Conservation (phyloP, 2,113 vertebrate genomes). For the Lasiurus borealis region DNA sequence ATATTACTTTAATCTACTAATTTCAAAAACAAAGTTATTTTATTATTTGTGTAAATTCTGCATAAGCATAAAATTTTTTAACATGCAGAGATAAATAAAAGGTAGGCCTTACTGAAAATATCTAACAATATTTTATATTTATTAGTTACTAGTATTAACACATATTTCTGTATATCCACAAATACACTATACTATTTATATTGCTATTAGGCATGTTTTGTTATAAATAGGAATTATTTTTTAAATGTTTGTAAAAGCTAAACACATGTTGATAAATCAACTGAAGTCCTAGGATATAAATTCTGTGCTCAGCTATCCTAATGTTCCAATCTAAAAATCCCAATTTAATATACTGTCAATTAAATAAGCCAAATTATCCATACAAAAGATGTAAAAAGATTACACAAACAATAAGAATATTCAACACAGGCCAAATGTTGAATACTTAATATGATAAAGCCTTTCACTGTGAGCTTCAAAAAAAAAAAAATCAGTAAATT, state of each 20-base stretch:
- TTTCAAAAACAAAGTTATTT: conserved; percentile 58
- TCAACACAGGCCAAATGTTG: conserved; percentile 39
- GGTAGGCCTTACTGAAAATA: conserved; percentile 55
- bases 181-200: conserved; percentile 61
- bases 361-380: conserved; percentile 57
- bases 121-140: conserved; percentile 62
- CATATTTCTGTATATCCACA: conserved; percentile 47
- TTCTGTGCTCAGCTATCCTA: conserved; percentile 33
- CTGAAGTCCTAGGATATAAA: not conserved
- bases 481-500: not conserved
- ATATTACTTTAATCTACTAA: conserved; percentile 56
- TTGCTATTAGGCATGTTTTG: conserved; percentile 14
- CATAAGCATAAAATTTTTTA: conserved; percentile 68
- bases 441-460: conserved; percentile 12
- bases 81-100: conserved; percentile 71
- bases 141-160: conserved; percentile 63
- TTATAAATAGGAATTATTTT: conserved; percentile 44
- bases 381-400: conserved; percentile 14
- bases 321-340: conserved; percentile 55
- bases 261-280: conserved; percentile 36
- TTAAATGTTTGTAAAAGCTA: conserved; percentile 57
- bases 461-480: conserved; percentile 42
- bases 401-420: conserved; percentile 12
- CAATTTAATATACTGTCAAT: conserved; percentile 53
- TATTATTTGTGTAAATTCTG: conserved; percentile 68